phyloP scores from a whole-genome alignment of 2,888 invertebrate species.

The Cheilosia soror region DNA sequence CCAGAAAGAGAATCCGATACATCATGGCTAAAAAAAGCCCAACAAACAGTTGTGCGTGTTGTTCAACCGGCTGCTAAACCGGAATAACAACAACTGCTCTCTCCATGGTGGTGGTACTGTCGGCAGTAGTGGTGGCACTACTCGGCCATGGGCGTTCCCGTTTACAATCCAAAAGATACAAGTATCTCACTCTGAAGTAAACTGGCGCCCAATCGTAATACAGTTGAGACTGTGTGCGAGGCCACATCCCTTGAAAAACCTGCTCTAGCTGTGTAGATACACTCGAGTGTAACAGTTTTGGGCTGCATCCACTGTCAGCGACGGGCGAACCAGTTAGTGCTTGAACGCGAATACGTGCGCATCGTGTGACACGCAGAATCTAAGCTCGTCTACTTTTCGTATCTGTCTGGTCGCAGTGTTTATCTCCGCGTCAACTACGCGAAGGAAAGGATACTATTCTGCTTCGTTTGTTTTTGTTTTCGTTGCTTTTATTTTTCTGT shows the following conservation, averaged over 20 bases:
- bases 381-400: slow-evolving; percentile 69
- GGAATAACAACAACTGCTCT: slow-evolving; percentile 72
- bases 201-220: slow-evolving; percentile 45
- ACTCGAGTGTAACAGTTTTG: slow-evolving; percentile 74
- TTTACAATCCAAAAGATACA: slow-evolving; percentile 27
- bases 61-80: slow-evolving; percentile 68
- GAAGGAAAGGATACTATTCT: slow-evolving; percentile 62
- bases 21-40: slow-evolving; percentile 66
- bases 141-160: slow-evolving; percentile 37
- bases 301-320: slow-evolving; percentile 67
- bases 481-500: slow-evolving; percentile 29
- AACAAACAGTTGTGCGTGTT: slow-evolving; percentile 62
- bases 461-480: slow-evolving; percentile 50
- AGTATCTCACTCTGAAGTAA: slow-evolving; percentile 52
- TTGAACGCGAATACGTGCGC: slow-evolving; percentile 83
- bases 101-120: slow-evolving; percentile 44
- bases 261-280: slow-evolving; percentile 53
- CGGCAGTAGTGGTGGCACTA: slow-evolving; percentile 38
- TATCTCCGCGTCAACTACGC: slow-evolving; percentile 45
- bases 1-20: slow-evolving; percentile 62
- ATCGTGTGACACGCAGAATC: slow-evolving; percentile 78
- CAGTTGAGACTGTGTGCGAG: slow-evolving; percentile 56
- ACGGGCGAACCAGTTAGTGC: slow-evolving; percentile 82
- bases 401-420: slow-evolving; percentile 51
- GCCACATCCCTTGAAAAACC: slow-evolving; percentile 73